These are phyloP conservation scores for Montipora efflorescens DNA, from an alignment of 64 coral and sea anemone genomes.

Conservation along the genomic window DNA sequence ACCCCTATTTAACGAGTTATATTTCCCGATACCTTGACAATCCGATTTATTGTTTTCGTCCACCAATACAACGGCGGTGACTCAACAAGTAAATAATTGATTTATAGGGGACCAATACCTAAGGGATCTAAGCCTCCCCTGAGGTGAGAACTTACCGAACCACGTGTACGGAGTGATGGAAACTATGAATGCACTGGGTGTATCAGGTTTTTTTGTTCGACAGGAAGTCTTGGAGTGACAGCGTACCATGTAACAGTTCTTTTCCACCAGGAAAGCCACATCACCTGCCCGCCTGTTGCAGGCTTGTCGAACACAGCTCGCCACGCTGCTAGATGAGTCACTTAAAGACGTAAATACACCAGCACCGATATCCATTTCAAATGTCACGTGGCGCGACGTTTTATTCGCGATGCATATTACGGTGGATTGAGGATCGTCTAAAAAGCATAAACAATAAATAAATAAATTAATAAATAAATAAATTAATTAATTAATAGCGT, in stretches of 20 bases:
- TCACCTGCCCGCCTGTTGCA: slow-evolving; percentile 69
- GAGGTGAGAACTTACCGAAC: slow-evolving; percentile 64
- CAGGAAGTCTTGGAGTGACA: slow-evolving; percentile 69
- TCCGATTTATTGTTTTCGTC: no score
- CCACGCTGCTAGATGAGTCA: slow-evolving; percentile 15
- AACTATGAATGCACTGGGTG: slow-evolving; percentile 14
- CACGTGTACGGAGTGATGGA: slow-evolving; percentile 73
- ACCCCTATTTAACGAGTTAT: no score
- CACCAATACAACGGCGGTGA: no score
- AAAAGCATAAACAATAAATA: neutral
- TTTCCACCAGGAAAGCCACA: slow-evolving; percentile 69
- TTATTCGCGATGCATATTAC: slow-evolving; percentile 75
- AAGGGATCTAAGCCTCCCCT: neutral
- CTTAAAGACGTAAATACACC: slow-evolving; percentile 74
- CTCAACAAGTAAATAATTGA: no score
- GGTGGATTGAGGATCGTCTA: slow-evolving; percentile 71
- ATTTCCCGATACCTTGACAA: no score
- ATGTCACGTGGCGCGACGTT: slow-evolving; percentile 46
- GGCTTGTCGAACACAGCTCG: slow-evolving; percentile 68
- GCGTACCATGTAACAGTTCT: slow-evolving; percentile 74
- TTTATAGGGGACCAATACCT: no score
- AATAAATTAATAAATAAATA: neutral
- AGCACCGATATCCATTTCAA: slow-evolving; percentile 60
- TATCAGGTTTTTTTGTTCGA: neutral
- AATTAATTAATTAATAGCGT: neutral